Base-by-base conservation (phyloP, 2,797 vertebrate genomes). In the Falco peregrinus region DNA sequence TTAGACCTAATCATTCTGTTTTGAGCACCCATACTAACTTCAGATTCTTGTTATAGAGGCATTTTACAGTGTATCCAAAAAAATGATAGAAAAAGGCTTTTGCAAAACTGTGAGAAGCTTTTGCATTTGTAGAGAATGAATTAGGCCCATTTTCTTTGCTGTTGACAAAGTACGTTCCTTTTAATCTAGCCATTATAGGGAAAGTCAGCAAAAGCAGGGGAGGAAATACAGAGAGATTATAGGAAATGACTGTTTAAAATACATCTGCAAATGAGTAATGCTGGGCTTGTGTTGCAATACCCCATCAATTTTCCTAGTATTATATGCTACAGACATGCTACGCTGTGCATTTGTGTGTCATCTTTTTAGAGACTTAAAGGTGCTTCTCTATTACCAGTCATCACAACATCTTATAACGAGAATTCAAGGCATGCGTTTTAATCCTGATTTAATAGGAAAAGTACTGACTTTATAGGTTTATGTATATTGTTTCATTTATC, bases 181-280 rank as follows among this genome's bases (percentile, higher is more conserved):
- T 95, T 93, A 95, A 96, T 97, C 77, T 96, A 94, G 91, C 90
- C 93, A 94, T 96, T 96, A 94, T 43, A 82, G 77, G n/a, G 80
- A 95, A 95, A 94, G 94, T 95, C 91, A 95, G 90, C 87, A 90
- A 95, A 96, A 94, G 74, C 63, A 86, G n/a, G 19, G 57, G 83
- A 97, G 95, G 96, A 97, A 96, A 96, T 96, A 95, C 70, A 79
- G 80, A 84, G 80, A 96, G 89, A 95, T 95, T 93, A 91, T 96
- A 96, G 95, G 94, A 96, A 96, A 96, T 96, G 91, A 93, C 91
- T 96, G 85, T 93, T 96, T 94, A 90, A 96, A 94, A 95, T 95
- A 96, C 87, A 91, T 96, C 94, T 91, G 85, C 85, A 96, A 96
- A 93, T 97, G 94, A 96, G 90, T 96, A 95, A 96, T 96, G 81